Evolutionary conservation across 2,888 invertebrate species (phyloP).

Genomic region (Silvanus unidentatus): DNA sequence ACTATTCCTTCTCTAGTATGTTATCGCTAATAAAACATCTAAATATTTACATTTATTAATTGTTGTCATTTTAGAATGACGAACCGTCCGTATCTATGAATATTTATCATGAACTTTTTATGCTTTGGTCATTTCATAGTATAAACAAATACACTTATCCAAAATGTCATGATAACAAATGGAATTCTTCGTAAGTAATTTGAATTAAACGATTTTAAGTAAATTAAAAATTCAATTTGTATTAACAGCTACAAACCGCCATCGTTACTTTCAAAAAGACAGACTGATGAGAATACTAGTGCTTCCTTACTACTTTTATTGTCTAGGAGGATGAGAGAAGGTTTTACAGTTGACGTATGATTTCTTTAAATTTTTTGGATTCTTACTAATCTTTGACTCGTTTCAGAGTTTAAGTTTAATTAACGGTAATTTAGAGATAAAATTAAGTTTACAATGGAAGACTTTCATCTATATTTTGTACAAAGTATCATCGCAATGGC

Average conservation of each 20-base stretch:
- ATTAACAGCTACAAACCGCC: conserved; percentile 52
- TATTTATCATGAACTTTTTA: conserved; percentile 39
- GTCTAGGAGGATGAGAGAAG: conserved; percentile 69
- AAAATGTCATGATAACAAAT: conserved; percentile 28
- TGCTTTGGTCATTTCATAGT: conserved; percentile 37
- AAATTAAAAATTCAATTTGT: conserved; percentile 46
- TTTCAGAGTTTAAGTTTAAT: conserved; percentile 49
- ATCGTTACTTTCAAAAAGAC: conserved; percentile 55
- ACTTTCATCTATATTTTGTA: conserved; percentile 67
- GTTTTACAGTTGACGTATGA: conserved; percentile 60
- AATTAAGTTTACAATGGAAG: conserved; percentile 66
- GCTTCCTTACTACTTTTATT: conserved; percentile 60
- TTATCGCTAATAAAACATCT: conserved; percentile 13
- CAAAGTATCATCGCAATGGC: conserved; percentile 55
- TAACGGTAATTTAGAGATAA: conserved; percentile 56
- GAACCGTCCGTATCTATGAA: conserved; percentile 38
- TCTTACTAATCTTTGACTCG: not conserved
- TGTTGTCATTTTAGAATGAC: conserved; percentile 32
- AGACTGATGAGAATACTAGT: conserved; percentile 58
- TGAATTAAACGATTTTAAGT: conserved; percentile 7
- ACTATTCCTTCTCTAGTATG: conserved; percentile 50
- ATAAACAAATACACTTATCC: conserved; percentile 25
- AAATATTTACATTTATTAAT: not conserved
- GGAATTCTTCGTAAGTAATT: conserved; percentile 30
- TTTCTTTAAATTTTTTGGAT: not conserved